These are phyloP conservation scores for Pitangus sulphuratus DNA, from an alignment of 2,797 vertebrate genomes.

Conservation along the genomic window DNA sequence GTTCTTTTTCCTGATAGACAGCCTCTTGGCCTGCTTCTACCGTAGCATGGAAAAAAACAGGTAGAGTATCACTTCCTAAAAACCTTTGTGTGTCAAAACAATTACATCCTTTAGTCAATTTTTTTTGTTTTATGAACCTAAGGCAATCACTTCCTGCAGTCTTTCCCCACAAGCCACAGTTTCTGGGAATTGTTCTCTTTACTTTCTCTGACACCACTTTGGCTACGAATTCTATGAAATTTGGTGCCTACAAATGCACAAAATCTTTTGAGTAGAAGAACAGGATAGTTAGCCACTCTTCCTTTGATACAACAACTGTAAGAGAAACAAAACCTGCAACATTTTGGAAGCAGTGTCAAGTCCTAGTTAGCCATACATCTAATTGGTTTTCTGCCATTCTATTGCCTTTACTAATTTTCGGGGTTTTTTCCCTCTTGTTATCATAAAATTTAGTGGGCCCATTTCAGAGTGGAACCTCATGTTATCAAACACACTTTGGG, in stretches of 20 bases:
- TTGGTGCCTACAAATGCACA: not conserved
- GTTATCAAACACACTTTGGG: not conserved
- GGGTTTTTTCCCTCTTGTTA: not conserved
- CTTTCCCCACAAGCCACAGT: not conserved
- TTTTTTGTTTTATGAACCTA: not conserved
- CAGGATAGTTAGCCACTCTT: not conserved
- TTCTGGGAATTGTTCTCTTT: not conserved
- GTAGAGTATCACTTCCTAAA: not conserved
- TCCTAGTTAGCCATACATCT: rapidly evolving
- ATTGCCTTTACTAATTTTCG: not conserved
- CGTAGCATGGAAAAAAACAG: rapidly evolving
- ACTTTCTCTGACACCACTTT: not conserved
- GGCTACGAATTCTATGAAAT: not conserved
- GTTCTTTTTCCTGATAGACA: not conserved
- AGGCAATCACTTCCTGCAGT: not conserved
- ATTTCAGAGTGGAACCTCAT: not conserved
- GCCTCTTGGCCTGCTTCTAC: not conserved
- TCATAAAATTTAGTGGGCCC: not conserved
- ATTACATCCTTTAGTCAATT: not conserved
- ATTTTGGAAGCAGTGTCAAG: not conserved
- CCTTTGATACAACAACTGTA: not conserved
- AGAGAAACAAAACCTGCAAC: not conserved
- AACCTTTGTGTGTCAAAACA: not conserved
- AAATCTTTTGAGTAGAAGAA: not conserved
- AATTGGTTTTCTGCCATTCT: not conserved